These are phyloP conservation scores for Euschistus heros DNA, from an alignment of 1,140 invertebrate genomes.

Conservation along the genomic window DNA sequence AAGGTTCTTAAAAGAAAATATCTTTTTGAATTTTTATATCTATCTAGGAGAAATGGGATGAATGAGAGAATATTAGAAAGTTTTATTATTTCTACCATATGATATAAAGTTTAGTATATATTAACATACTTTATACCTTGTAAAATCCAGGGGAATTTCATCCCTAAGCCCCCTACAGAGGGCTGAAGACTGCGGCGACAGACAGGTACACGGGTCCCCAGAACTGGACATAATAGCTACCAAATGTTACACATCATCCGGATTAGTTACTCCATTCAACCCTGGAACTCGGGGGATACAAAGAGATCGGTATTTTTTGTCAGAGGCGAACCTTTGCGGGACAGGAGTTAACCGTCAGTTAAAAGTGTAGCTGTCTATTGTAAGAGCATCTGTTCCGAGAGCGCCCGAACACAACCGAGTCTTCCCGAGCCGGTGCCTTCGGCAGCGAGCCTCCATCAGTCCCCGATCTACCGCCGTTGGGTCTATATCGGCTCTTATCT, in stretches of 20 bases:
- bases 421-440: not conserved
- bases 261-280: not conserved
- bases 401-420: constrained; percentile 2
- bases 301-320: constrained; percentile 2
- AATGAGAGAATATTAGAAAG: too few species aligned
- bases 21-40: too few species aligned
- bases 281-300: not conserved
- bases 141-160: too few species aligned
- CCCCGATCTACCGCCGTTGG: not conserved
- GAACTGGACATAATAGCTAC: not conserved
- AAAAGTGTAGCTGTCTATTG: constrained; percentile 3
- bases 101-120: too few species aligned
- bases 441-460: not conserved
- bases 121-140: too few species aligned
- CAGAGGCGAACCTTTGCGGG: constrained; percentile 1
- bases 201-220: too few species aligned
- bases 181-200: too few species aligned
- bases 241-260: constrained; percentile 13
- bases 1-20: too few species aligned
- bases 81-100: too few species aligned
- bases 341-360: constrained; percentile 11
- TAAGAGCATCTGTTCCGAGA: not conserved
- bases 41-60: too few species aligned
- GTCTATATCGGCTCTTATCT: not conserved
- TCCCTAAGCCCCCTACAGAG: too few species aligned